A percentile compares a stretch with the other conserved stretches of the same genome.
phyloP scores from a whole-genome alignment of 2,113 vertebrate species.

The Rhinogobius similis region DNA sequence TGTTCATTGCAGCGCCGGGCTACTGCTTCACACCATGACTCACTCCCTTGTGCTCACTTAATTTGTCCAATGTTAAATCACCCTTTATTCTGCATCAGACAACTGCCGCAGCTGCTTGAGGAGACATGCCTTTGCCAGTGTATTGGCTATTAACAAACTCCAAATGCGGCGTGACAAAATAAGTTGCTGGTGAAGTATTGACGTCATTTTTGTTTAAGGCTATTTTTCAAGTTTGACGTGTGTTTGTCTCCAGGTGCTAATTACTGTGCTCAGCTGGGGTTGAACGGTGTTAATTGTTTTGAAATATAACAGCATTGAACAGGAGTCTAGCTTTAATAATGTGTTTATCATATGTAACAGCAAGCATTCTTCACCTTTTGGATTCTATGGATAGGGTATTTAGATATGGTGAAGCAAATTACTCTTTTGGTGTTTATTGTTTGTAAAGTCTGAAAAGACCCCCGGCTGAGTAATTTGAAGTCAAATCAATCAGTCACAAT shows the following conservation, averaged over 20 bases:
- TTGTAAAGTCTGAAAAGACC: not conserved
- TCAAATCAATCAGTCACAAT: not conserved
- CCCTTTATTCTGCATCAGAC: conserved; percentile 25
- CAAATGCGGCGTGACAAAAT: not conserved
- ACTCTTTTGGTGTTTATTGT: not conserved
- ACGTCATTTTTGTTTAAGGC: conserved; percentile 1
- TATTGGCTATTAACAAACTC: not conserved
- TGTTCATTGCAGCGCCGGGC: conserved; percentile 35
- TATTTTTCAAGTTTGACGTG: conserved; percentile 1
- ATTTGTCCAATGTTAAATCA: conserved; percentile 28
- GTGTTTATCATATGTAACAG: conserved; percentile 1
- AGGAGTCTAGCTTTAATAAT: not conserved
- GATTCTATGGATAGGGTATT: not conserved
- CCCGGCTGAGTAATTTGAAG: not conserved
- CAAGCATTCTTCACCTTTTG: not conserved
- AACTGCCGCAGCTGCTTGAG: not conserved
- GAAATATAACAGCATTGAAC: conserved; percentile 1
- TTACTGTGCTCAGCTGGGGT: conserved; percentile 8
- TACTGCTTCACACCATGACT: conserved; percentile 36
- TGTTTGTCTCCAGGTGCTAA: conserved; percentile 11
- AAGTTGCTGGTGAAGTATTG: not conserved
- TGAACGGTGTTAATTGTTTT: conserved; percentile 4
- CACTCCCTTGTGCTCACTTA: conserved; percentile 28
- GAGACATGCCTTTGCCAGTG: not conserved
- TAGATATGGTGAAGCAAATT: not conserved